phyloP scores from a whole-genome alignment of 2,888 invertebrate species.

The Acleris emargana region DNA sequence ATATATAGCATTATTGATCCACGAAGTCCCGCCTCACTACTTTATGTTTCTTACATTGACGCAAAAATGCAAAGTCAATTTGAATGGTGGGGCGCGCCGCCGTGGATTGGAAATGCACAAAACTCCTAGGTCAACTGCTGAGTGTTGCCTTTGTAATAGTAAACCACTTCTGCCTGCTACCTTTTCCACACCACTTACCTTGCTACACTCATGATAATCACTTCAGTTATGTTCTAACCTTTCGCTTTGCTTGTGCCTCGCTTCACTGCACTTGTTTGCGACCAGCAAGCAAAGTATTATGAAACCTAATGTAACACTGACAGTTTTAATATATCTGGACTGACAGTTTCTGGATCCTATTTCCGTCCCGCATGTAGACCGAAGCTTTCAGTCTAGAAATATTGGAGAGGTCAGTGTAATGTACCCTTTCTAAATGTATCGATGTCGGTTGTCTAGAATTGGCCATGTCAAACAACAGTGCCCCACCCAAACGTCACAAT shows the following conservation, averaged over 20 bases:
- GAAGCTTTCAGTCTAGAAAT: neutral
- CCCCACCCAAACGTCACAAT: constrained; percentile 85
- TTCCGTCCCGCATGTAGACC: too few species aligned
- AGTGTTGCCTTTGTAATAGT: constrained; percentile 14
- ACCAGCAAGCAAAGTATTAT: constrained; percentile 43
- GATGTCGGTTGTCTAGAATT: constrained; percentile 86
- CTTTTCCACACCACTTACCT: constrained; percentile 40
- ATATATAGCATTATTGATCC: constrained; percentile 7
- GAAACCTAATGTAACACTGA: constrained; percentile 23
- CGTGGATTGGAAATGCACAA: too few species aligned
- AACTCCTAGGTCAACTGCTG: constrained; percentile 7
- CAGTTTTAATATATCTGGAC: neutral
- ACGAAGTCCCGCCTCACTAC: neutral
- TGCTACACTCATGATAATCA: constrained; percentile 77
- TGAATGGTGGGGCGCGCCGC: too few species aligned
- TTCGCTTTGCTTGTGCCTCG: constrained; percentile 32
- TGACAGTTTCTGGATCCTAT: neutral
- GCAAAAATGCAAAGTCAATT: too few species aligned
- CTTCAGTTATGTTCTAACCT: constrained; percentile 73
- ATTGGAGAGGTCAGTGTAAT: constrained; percentile 14
- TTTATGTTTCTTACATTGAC: too few species aligned
- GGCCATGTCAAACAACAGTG: constrained; percentile 89
- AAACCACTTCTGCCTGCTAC: constrained; percentile 38
- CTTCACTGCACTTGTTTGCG: constrained; percentile 56
- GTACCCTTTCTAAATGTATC: constrained; percentile 69